Evolutionary conservation across 2,888 invertebrate genomes (phyloP).

Genomic region (Aricia artaxerxes): DNA sequence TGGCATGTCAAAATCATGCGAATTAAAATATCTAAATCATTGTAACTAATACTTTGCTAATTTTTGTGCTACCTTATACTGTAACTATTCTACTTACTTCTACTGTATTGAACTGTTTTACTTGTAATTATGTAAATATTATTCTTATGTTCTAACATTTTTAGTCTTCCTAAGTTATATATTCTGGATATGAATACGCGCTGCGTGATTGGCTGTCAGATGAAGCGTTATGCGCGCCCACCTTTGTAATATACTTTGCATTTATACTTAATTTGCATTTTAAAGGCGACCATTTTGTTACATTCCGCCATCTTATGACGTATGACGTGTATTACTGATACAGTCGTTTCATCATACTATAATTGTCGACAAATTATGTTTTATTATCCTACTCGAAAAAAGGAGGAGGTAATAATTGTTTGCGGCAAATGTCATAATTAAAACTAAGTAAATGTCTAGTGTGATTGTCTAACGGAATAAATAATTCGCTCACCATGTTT

Average conservation of each 20-base stretch:
- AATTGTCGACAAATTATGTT: neutral
- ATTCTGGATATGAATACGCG: neutral
- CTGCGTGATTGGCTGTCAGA: neutral
- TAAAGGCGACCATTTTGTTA: slow-evolving; percentile 8
- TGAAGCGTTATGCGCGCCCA: neutral
- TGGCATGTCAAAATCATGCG: neutral
- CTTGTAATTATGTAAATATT: slow-evolving; percentile 14
- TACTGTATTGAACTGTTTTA: neutral
- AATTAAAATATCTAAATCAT: neutral
- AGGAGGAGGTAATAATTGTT: neutral
- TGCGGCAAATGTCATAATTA: slow-evolving; percentile 1
- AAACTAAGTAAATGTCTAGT: neutral
- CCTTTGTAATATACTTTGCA: slow-evolving; percentile 1
- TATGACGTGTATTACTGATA: slow-evolving; percentile 5
- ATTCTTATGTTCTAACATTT: neutral
- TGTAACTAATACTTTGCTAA: neutral
- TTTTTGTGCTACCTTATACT: neutral
- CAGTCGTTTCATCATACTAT: neutral
- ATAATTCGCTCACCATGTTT: slow-evolving; percentile 1
- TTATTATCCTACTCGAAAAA: neutral
- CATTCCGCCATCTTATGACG: slow-evolving; percentile 2
- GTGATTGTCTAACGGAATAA: neutral
- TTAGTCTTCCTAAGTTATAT: slow-evolving; percentile 4
- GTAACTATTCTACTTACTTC: neutral
- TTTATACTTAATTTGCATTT: slow-evolving; percentile 13